Base-by-base conservation (phyloP, 2,797 vertebrate genomes). In the Chiroxiphia lanceolata region DNA sequence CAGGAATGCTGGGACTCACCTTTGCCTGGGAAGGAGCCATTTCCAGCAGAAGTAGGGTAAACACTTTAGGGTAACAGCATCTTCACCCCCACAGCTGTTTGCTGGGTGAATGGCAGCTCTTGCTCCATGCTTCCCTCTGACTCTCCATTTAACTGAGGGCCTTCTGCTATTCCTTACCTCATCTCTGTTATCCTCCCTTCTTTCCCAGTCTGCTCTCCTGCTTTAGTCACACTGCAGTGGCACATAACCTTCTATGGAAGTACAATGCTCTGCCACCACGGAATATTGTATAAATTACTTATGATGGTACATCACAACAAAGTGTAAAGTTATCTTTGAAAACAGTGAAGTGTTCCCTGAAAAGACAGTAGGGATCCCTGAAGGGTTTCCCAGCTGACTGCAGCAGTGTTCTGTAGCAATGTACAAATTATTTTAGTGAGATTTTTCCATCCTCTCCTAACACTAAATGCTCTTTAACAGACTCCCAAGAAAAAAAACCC, bases 401-500 rank as follows among this genome's bases (percentile, higher is more conserved):
- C 6, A 31, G 9, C 13, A 65, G 33, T 4, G 11, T 19, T 79
- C 27, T 20, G 12, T 0, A 47, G 50, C 21, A 72, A 50, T 0
- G 1, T 4, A 53, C 11, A 78, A 60, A 36, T 26, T 1, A 77
- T 75, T 71, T 47, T 22, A 59, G 23, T 15, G 29, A 91, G 68
- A 27, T 31, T 83, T 16, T 42, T 22, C 15, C 25, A 65, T 38
- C 54, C 45, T 31, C 54, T 61, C 33, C 61, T 54, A 83, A 71
- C 27, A 88, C 9, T 36, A 59, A 76, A 15, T 15, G 19, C 26
- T 79, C 29, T 45, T 81, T 77, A 51, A 16, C 6, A 12, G 25
- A 74, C 22, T 18, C 10, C 10, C 12, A 59, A 64, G 8, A 38
- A 45, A 69, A 90, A 68, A 57, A 57, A 40, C 9, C 8, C 13